These are phyloP conservation scores for crab-eating macaque (Macaca fascicularis) DNA, from an alignment of 2,113 vertebrate genomes.

Conservation along the genomic window T2T-MFA8v1.1 NC_088393.1:45337501-45338000, in stretches of 20 bases:
- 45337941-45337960: not conserved
- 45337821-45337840: too few relatives aligned
- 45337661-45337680: rapidly evolving
- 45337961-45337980: not conserved
- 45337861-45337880: not conserved
- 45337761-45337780: not conserved
- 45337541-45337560: not conserved
- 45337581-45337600: not conserved
- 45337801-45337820: not conserved
- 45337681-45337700: not conserved
- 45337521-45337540: not conserved
- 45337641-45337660: not conserved
- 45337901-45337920: rapidly evolving
- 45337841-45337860: not conserved
- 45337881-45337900: not conserved
- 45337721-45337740: not conserved
- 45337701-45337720: not conserved
- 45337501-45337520: not conserved
- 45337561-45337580: not conserved
- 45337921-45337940: not conserved
- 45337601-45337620: too few relatives aligned
- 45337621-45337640: not conserved
- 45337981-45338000: not conserved
- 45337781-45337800: not conserved
- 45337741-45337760: not conserved